Base-by-base conservation (phyloP, 2,888 invertebrate genomes). In the Agrochola lychnidis region DNA sequence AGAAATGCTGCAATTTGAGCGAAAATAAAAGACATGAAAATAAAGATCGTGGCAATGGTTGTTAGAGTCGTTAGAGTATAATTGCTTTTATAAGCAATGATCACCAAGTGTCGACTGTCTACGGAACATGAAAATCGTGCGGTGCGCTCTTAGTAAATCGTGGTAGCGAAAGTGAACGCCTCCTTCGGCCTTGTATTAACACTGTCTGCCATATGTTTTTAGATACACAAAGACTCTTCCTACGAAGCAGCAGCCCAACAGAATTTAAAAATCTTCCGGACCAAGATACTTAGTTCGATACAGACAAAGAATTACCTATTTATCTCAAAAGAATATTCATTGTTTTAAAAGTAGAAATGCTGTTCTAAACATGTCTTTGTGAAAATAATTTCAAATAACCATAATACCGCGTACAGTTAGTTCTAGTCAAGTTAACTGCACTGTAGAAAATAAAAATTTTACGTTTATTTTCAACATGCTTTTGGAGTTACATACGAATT, bases 161-260 rank as follows among this genome's bases (percentile, higher is more conserved):
- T 89, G 81, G 86, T 87, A 90, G 93, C 92, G 95, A 95, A 94
- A 95, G 95, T 95, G 93, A 95, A 92, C 89, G 93, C 91, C 88
- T 90, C 87, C 89, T 88, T 87, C 92, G 93, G 92, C 95, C 95
- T 95, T 94, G 94, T 87, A 87, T 88, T 91, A 91, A 91, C 88
- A 84, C 74, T 73, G 79, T 70, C 79, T 73, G 76, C 73, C 79
- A 85, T 77, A 85, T 81, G 70, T 78, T 80, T 78, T 12, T 69
- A 76, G 30, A 62, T 22, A 68, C 75, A 82, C 76, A 81, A 79
- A 82, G 67, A 77, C 67, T 78, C 61, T 56, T 59, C 70, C 40
- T 73, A 56, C 36, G 0, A 72, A 67, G 73, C 73, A 71, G 56
- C 77, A 79, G 81, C 63, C 76, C 76, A 66, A 81, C 74, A 82